Evolutionary conservation across 2,888 invertebrate genomes (phyloP), one percentile per base, ranked within the genome.

Genomic region (Sarcophaga variegata): DNA sequence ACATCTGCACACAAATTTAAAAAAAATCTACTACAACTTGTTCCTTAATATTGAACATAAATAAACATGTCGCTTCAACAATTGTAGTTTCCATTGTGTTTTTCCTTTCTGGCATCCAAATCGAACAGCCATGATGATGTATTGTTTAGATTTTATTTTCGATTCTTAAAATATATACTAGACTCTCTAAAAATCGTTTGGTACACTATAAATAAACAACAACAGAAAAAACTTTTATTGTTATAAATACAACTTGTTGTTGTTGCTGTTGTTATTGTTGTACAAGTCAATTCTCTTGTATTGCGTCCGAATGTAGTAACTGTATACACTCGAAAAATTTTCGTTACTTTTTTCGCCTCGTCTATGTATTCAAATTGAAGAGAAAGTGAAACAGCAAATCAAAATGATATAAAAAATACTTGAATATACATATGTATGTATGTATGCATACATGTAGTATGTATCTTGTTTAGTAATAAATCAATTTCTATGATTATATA

Each of bases 401-500:
- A 11, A 62, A 72, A 54, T 17, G 17, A 54, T 4, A 54, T 3
- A 37, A 37, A 45, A 17, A 45, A 37, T n/a, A 37, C 8, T 37
- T 37, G 37, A 0, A 37, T 37, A 37, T 37, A 8, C 6, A 17
- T 60, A 3, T 72, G 17, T 59, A n/a, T 14, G n/a, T 27, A 71
- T 25, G 54, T 59, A 66, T 45, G n/a, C 20, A 12, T 72, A 17
- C 17, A n/a, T 20, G 11, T n/a, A 71, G 54, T 14, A 45, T 77
- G 20, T 59, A 66, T 37, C 14, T 49, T 54, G 4, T 54, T 14
- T 14, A 54, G 54, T 54, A 54, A 64, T 72, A 80, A 80, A 79
- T 79, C 71, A 80, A 80, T 64, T 72, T n/a, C 11, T 25, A 2
- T 20, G 20, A 54, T 63, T 49, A 54, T 37, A 71, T 20, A 47